Evolutionary conservation across 2,888 invertebrate genomes (phyloP).

Genomic region (Lypha dubia): DNA sequence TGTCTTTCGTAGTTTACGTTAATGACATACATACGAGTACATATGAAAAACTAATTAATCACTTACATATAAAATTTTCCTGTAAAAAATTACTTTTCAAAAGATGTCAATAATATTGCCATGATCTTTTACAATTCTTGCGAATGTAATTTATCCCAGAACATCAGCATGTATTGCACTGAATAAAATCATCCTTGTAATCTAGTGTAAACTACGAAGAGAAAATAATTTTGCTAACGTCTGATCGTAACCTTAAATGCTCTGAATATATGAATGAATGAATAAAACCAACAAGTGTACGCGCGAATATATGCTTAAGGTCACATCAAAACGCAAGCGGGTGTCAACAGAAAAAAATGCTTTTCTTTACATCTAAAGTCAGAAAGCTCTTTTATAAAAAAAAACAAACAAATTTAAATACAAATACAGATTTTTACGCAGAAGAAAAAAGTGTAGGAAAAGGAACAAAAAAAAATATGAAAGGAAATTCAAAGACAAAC

Average conservation of each 20-base stretch:
- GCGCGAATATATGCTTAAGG: background rate
- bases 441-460: slow-evolving; percentile 6
- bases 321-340: slow-evolving; percentile 62
- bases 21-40: too few species aligned
- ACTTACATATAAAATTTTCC: too few species aligned
- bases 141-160: too few species aligned
- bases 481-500: slow-evolving; percentile 74
- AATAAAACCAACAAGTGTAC: background rate
- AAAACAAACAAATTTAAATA: slow-evolving; percentile 37
- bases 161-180: too few species aligned
- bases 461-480: slow-evolving; percentile 46
- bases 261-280: background rate
- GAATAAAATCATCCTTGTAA: too few species aligned
- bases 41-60: too few species aligned
- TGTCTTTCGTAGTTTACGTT: too few species aligned
- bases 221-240: background rate
- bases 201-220: background rate
- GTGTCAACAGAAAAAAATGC: slow-evolving; percentile 62
- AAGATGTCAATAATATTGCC: too few species aligned
- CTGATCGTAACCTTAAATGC: background rate
- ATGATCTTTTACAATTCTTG: too few species aligned
- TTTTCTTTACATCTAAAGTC: slow-evolving; percentile 49
- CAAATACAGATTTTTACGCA: slow-evolving; percentile 43
- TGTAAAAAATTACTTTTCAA: too few species aligned
- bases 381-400: slow-evolving; percentile 52